A percentile compares a stretch with the other conserved stretches of the same genome.
These are phyloP conservation scores for Bolborhynchus lineola DNA, from an alignment of 2,113 vertebrate species.

Conservation along the genomic window DNA sequence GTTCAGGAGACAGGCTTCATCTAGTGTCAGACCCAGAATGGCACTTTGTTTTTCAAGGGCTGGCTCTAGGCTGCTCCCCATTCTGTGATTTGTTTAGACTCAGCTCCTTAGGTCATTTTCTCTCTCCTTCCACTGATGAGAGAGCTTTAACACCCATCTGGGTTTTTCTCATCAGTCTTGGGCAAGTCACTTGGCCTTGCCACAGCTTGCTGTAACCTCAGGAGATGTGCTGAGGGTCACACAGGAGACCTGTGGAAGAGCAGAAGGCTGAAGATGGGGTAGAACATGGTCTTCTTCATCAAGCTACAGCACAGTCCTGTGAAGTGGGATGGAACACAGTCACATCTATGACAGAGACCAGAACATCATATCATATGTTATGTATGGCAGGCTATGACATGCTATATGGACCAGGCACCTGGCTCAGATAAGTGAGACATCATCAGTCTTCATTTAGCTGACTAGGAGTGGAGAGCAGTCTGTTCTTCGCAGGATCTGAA, in stretches of 20 bases:
- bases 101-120: background rate
- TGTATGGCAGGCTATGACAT: background rate
- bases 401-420: background rate
- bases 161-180: background rate
- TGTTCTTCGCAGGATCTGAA: background rate
- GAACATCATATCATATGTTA: background rate
- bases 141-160: background rate
- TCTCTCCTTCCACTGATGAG: background rate
- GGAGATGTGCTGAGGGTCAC: background rate
- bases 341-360: background rate
- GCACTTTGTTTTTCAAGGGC: background rate
- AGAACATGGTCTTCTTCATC: background rate
- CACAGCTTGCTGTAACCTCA: background rate
- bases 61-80: background rate
- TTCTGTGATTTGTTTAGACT: background rate
- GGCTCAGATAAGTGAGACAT: background rate
- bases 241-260: background rate
- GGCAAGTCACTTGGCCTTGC: background rate
- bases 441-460: background rate
- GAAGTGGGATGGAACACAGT: rapidly evolving
- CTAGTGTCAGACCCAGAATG: background rate
- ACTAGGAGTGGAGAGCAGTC: background rate
- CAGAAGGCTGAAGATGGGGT: background rate
- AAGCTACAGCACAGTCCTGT: background rate
- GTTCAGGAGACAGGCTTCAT: background rate